Percentiles rank a stretch among this genome's conserved stretches.
Conservation (phyloP, 2,888 invertebrate species). For the Venusia cambrica region DNA sequence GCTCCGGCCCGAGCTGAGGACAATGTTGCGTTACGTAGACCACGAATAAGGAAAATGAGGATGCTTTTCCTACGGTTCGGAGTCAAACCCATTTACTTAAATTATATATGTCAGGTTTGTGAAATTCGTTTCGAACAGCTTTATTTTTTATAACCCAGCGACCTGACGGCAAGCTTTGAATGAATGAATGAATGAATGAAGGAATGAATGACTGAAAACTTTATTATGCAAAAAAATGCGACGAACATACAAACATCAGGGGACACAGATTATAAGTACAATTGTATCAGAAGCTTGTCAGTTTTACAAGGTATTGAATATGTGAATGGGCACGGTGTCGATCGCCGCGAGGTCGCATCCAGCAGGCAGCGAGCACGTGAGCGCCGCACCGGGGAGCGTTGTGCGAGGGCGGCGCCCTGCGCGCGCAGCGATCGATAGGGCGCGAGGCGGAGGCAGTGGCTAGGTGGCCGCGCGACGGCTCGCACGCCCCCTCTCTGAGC, state of each 20-base stretch:
- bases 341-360: constrained; percentile 43
- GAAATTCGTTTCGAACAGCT: no score
- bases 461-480: constrained; percentile 65
- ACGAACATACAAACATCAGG: no score
- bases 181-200: no score
- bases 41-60: constrained; percentile 2
- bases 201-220: no score
- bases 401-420: constrained; percentile 66
- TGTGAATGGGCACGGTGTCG: constrained; percentile 36
- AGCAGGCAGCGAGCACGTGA: constrained; percentile 66
- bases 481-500: constrained; percentile 52
- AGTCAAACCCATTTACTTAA: background rate
- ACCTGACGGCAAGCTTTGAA: no score
- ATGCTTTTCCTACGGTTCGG: constrained; percentile 1
- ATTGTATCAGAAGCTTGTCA: constrained; percentile 11
- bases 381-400: constrained; percentile 71
- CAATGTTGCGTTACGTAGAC: constrained; percentile 2
- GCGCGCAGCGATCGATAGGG: constrained; percentile 67
- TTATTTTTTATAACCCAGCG: no score
- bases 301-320: constrained; percentile 27
- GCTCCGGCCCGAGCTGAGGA: background rate
- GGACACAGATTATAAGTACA: constrained; percentile 1
- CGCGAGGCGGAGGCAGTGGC: constrained; percentile 61
- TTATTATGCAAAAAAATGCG: no score
- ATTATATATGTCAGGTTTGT: constrained; percentile 1